Evolutionary conservation across 2,113 vertebrate species (phyloP), one percentile per base, ranked within the genome.

Genomic region (Sturnira hondurensis): DNA sequence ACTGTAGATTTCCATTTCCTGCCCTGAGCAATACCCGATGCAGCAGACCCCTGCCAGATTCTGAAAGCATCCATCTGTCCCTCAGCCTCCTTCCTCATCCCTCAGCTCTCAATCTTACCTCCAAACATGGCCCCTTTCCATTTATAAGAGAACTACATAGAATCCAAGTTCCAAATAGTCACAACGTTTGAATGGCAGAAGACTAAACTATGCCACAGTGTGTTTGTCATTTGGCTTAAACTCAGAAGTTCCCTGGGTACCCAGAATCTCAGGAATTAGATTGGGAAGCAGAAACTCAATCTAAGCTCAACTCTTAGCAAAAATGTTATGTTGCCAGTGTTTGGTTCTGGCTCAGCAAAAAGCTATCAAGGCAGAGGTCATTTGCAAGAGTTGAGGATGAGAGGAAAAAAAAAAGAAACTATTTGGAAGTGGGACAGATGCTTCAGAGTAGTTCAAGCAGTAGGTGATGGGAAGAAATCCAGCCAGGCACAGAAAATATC

Each of bases 401-500:
- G 28, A 95, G 45, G n/a, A n/a, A 82, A 41, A n/a, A 77, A 71
- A 86, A 73, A 26, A 56, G 47, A 13, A 3, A 9, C 12, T 68
- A 7, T 71, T 47, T 77, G 22, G 58, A 24, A 68, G 4, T 73
- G 76, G 52, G 65, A 82, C 82, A 95, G 89, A 91, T 93, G 71
- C 67, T 91, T 91, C 56, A 45, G 73, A 63, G 24, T 81, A 33
- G n/a, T 43, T 78, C 45, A 73, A 68, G 31, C 77, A 82, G 52
- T 54, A 47, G 77, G 61, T 82, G 71, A 86, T 61, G 50, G 47
- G 58, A 78, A 91, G 45, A 96, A 95, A 77, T 92, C 38, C 70
- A 97, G n/a, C 6, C 12, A 81, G 50, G 38, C 31, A 52, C 36
- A 65, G 8, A 82, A 91, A 86, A 89, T 71, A 82, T 43, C n/a